phyloP scores from a whole-genome alignment of 2,888 invertebrate species.

The Ophion obscuratus region DNA sequence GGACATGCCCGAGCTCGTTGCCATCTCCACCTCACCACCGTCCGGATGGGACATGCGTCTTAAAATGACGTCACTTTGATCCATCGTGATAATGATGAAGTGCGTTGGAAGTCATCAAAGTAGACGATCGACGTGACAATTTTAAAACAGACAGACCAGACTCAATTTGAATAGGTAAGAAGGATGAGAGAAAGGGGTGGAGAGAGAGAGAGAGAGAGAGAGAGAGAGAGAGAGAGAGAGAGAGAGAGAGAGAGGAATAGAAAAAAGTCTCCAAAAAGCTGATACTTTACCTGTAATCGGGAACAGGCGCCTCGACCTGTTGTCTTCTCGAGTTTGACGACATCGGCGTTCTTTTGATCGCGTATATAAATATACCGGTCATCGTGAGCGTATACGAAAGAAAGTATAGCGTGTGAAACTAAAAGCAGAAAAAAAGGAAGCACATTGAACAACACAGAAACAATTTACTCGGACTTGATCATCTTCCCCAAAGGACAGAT shows the following conservation, averaged over 20 bases:
- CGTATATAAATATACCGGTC: constrained; percentile 89
- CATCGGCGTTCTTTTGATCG: constrained; percentile 87
- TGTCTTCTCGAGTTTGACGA: constrained; percentile 81
- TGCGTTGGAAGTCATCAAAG: constrained; percentile 12
- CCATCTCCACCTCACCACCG: constrained; percentile 81
- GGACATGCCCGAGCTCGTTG: constrained; percentile 81
- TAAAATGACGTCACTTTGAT: constrained; percentile 79
- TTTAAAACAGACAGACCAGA: constrained; percentile 1
- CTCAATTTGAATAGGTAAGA: too few species aligned
- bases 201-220: too few species aligned
- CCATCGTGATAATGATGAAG: constrained; percentile 32
- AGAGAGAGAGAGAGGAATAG: too few species aligned
- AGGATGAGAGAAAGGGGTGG: too few species aligned
- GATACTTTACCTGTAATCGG: constrained; percentile 80
- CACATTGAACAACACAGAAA: neutral
- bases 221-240: too few species aligned
- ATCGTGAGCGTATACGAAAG: constrained; percentile 91
- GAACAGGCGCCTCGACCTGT: constrained; percentile 81
- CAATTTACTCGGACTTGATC: neutral
- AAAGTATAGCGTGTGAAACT: constrained; percentile 94
- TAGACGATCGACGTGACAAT: constrained; percentile 14
- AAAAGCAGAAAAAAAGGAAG: constrained; percentile 77
- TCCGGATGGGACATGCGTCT: constrained; percentile 82
- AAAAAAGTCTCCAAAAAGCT: neutral
- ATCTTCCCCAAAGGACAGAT: constrained; percentile 1